These are phyloP conservation scores for Protobothrops flavoviridis DNA, from an alignment of 2,113 vertebrate species.

Conservation along the genomic window DNA sequence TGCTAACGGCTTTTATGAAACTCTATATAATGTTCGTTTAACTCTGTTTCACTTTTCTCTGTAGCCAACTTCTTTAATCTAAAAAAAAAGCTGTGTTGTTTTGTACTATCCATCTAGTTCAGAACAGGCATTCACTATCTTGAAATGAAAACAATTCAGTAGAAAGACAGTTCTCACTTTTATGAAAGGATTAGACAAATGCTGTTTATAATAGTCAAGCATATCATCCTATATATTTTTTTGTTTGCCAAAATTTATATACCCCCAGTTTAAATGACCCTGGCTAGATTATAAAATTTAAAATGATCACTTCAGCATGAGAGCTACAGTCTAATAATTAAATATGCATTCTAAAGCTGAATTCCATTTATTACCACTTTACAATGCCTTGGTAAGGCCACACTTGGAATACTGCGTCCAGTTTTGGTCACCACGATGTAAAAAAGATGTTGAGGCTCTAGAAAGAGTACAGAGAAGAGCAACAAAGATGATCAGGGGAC, in stretches of 20 bases:
- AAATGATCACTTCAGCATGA: not conserved
- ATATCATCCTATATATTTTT: not conserved
- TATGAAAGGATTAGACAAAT: not conserved
- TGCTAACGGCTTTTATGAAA: not conserved
- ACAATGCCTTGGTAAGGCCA: too few relatives aligned
- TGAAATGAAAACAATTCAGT: not conserved
- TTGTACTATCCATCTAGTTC: not conserved
- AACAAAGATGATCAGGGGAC: too few relatives aligned
- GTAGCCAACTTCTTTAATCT: not conserved
- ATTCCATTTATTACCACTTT: not conserved
- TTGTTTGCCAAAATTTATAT: not conserved
- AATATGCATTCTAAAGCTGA: not conserved
- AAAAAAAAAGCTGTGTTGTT: not conserved
- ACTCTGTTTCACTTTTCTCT: not conserved
- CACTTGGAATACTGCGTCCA: too few relatives aligned
- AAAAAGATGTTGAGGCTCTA: too few relatives aligned
- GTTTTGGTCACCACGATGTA: too few relatives aligned
- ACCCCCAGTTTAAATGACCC: not conserved
- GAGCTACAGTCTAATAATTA: not conserved
- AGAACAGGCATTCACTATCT: not conserved
- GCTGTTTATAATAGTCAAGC: not conserved
- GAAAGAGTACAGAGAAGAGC: too few relatives aligned
- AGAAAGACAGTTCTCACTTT: not conserved
- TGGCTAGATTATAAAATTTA: not conserved
- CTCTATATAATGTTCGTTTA: not conserved